Conservation (phyloP, 2,888 invertebrate species). For the Copidosoma aretas region DNA sequence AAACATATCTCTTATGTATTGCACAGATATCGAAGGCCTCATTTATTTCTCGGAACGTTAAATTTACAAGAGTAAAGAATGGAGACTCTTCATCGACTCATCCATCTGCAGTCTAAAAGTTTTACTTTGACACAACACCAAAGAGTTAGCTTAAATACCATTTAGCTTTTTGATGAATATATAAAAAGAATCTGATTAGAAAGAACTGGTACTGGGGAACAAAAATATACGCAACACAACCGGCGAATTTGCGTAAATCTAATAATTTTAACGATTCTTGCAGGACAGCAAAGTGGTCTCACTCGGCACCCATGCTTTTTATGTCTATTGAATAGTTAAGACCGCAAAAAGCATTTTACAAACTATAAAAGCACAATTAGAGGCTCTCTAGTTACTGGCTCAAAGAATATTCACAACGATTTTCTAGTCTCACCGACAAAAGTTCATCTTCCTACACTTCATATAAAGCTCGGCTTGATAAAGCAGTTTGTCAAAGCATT, state of each 20-base stretch:
- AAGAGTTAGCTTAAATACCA: background rate
- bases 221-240: background rate
- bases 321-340: background rate
- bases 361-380: background rate
- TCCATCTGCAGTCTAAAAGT: conserved; percentile 13
- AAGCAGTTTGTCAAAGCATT: too few species aligned
- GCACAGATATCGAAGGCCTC: too few species aligned
- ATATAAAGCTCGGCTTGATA: too few species aligned
- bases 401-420: conserved; percentile 11
- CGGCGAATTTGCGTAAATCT: background rate
- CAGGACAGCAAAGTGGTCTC: background rate
- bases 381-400: background rate
- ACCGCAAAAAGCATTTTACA: background rate
- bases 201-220: background rate
- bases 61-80: conserved; percentile 5
- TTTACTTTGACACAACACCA: background rate
- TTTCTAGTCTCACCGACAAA: too few species aligned
- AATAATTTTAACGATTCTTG: background rate
- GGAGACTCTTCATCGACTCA: conserved; percentile 26
- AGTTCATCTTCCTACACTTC: too few species aligned
- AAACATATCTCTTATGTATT: too few species aligned
- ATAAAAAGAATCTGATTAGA: background rate
- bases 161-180: background rate
- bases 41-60: too few species aligned
- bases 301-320: background rate